These are phyloP conservation scores for Macroglossus sobrinus DNA, from an alignment of 2,113 vertebrate genomes.

Conservation along the genomic window DNA sequence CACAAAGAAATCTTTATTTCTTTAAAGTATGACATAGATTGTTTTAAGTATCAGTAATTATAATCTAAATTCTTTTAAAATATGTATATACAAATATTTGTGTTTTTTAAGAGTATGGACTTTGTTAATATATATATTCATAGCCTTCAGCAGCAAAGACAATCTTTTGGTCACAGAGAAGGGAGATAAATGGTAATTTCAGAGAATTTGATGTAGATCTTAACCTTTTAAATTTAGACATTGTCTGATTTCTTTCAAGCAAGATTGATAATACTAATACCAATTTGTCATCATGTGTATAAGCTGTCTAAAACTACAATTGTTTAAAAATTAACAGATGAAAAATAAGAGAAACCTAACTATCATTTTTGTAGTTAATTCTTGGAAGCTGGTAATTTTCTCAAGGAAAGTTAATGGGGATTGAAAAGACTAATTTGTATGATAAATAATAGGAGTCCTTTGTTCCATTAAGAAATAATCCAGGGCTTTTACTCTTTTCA, in stretches of 20 bases:
- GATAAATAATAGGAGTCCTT: not conserved
- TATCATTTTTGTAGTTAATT: not conserved
- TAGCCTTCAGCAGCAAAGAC: not conserved
- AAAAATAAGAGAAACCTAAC: not conserved
- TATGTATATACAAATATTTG: not conserved
- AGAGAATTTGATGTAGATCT: not conserved
- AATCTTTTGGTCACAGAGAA: not conserved
- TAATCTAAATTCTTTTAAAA: not conserved
- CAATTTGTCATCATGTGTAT: not conserved
- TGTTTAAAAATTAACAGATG: conserved; percentile 12
- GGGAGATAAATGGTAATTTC: not conserved
- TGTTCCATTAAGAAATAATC: not conserved
- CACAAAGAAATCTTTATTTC: not conserved
- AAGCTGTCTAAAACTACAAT: not conserved
- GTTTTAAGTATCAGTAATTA: conserved; percentile 3
- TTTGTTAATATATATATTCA: not conserved
- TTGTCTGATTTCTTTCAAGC: not conserved
- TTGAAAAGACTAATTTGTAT: not conserved
- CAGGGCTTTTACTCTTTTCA: not conserved
- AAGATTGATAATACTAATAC: not conserved
- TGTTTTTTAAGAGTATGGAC: not conserved
- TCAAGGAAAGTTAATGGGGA: not conserved
- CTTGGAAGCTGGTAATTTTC: not conserved
- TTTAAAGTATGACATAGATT: not conserved
- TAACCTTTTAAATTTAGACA: not conserved